A percentile compares a stretch with the other conserved stretches of the same genome.
Evolutionary conservation across 2,797 vertebrate genomes (phyloP).

Genomic region (Chrysocyon brachyurus): DNA sequence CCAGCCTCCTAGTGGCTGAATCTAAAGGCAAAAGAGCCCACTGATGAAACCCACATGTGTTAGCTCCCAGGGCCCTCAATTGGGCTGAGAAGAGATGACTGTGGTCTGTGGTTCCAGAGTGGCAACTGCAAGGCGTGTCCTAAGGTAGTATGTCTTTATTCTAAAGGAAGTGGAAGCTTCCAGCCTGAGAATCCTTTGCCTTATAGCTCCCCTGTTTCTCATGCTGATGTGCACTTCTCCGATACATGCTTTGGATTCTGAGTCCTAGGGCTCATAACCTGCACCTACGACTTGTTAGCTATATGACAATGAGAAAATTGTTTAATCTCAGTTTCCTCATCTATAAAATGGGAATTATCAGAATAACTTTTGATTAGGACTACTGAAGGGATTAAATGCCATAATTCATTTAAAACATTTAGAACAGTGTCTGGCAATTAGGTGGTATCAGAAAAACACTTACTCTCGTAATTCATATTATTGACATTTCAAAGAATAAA

Average conservation of each 20-base stretch:
- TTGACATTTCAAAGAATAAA: conserved; percentile 11
- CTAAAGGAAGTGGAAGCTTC: not conserved
- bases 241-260: not conserved
- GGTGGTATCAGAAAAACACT: not conserved
- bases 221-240: not conserved
- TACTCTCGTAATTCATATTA: conserved; percentile 10
- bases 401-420: not conserved
- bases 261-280: not conserved
- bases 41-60: accelerated
- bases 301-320: not conserved
- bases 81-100: not conserved
- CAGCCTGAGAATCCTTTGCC: not conserved
- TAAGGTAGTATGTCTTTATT: not conserved
- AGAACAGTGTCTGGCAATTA: not conserved
- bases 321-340: not conserved
- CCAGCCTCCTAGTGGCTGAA: not conserved
- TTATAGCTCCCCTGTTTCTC: not conserved
- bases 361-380: not conserved
- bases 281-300: not conserved
- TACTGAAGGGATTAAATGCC: not conserved
- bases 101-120: not conserved
- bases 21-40: not conserved
- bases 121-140: not conserved
- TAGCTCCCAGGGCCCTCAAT: no score
- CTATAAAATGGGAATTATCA: not conserved